Base-by-base conservation (phyloP, 2,113 vertebrate genomes). In the Glaucidium brasilianum region DNA sequence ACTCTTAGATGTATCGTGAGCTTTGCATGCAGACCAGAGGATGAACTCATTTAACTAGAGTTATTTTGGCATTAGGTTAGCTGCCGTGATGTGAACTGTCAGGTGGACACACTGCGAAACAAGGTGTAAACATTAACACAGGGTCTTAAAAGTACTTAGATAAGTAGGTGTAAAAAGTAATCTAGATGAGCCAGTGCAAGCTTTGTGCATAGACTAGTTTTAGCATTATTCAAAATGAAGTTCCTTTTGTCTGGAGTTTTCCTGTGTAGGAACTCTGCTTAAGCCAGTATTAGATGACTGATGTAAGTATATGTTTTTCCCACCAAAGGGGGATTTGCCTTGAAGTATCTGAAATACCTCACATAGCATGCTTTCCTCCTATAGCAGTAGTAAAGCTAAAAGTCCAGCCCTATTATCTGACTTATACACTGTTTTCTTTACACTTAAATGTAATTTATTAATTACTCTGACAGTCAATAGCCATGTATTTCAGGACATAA, bases 1-100 rank as follows among this genome's bases (percentile, higher is more conserved):
- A 8, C 39, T 73, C 52, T 87, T 75, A 67, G 79, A 35, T 78
- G 58, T 78, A 66, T 39, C 0, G 0, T 75, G 73, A 91, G 79
- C 55, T 93, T 88, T 95, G 71, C 91, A 92, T 92, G 83, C 21
- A 71, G 92, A 91, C 85, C 73, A 96, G 94, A 85, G 72, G 63
- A 37, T 21, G 50, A 77, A 95, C 86, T 50, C 63, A 75, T 95
- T 86, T 91, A 94, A 89, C 83, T 81, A 26, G 82, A 84, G 75
- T 89, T 91, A 73, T 69, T 94, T 47, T 88, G 91, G 75, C 75
- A 86, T 66, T 29, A 37, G 15, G 50, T 80, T 92, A 80, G 79
- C 17, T 37, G 39, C 72, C 77, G 37, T 58, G 59, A 32, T 94
- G 59, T 29, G 71, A 94, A 73, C 75, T 43, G 25, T 92, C 50